Percentiles rank a stretch among this genome's conserved stretches.
phyloP scores from a whole-genome alignment of 2,888 invertebrate species.

The Pogonocherus hispidulus region DNA sequence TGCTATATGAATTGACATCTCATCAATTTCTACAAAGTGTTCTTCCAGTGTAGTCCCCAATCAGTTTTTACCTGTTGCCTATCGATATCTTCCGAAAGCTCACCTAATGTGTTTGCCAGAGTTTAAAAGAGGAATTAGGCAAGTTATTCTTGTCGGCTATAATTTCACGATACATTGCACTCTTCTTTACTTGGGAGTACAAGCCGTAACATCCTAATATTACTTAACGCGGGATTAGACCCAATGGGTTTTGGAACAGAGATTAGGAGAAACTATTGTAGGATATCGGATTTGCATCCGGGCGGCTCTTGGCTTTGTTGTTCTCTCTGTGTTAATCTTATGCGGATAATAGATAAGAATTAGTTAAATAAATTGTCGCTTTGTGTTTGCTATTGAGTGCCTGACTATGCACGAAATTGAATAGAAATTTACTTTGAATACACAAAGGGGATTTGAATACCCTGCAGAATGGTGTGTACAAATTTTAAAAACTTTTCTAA shows the following conservation, averaged over 20 bases:
- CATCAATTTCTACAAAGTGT: too few relatives aligned
- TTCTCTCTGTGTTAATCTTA: neutral
- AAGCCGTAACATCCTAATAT: constrained; percentile 30
- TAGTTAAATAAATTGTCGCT: neutral
- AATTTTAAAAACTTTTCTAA: too few relatives aligned
- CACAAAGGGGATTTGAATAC: too few relatives aligned
- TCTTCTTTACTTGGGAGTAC: constrained; percentile 39
- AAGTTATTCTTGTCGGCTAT: constrained; percentile 61
- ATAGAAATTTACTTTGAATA: too few relatives aligned
- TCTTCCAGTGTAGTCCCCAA: neutral
- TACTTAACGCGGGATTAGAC: constrained; percentile 47
- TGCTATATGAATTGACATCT: too few relatives aligned
- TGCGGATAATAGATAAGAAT: neutral
- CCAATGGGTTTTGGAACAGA: constrained; percentile 38
- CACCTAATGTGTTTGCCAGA: constrained; percentile 58
- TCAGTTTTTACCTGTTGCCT: constrained; percentile 38
- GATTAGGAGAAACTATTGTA: neutral
- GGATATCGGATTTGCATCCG: neutral
- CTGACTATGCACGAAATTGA: too few relatives aligned
- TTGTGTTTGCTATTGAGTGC: too few relatives aligned
- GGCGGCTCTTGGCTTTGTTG: neutral
- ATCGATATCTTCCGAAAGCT: constrained; percentile 42
- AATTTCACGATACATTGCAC: constrained; percentile 62
- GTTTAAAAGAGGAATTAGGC: constrained; percentile 58
- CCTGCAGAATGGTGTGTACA: too few relatives aligned